Conservation (phyloP, 2,888 invertebrate genomes). For the Scaptomyza polygonia region DNA sequence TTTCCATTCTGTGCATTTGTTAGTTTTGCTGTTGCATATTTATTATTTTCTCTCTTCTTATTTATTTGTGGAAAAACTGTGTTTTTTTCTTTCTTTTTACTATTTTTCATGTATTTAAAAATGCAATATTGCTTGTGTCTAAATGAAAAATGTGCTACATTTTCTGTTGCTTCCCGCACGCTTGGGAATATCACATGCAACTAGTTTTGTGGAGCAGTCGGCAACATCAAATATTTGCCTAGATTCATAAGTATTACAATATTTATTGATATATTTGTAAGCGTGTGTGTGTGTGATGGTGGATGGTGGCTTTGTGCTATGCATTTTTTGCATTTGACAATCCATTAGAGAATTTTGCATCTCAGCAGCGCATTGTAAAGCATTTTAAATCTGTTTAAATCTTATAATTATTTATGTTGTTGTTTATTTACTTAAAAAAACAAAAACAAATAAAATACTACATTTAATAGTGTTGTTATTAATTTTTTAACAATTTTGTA, state of each 20-base stretch:
- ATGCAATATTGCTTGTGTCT: conserved; percentile 72
- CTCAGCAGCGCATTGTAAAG: neutral
- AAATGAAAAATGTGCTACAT: conserved; percentile 72
- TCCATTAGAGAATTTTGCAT: neutral
- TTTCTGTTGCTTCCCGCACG: conserved; percentile 33
- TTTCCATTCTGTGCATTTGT: conserved; percentile 58
- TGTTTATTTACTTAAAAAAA: neutral
- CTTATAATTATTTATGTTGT: neutral
- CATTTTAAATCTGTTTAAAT: neutral
- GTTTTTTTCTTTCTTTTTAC: conserved; percentile 10
- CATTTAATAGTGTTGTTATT: neutral
- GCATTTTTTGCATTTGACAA: conserved; percentile 12
- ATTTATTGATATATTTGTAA: conserved; percentile 49
- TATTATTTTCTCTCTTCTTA: conserved; percentile 59
- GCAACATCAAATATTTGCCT: conserved; percentile 58
- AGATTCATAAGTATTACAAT: conserved; percentile 66
- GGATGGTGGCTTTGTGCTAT: conserved; percentile 8
- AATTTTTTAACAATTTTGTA: no score
- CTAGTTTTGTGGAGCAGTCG: conserved; percentile 30
- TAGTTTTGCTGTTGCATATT: conserved; percentile 61
- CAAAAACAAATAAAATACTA: neutral
- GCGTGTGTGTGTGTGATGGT: neutral
- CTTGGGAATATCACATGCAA: conserved; percentile 42
- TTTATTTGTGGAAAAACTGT: conserved; percentile 65
- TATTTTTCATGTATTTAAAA: conserved; percentile 63